Base-by-base conservation (phyloP, 2,888 invertebrate genomes). In the Zelleria hepariella region DNA sequence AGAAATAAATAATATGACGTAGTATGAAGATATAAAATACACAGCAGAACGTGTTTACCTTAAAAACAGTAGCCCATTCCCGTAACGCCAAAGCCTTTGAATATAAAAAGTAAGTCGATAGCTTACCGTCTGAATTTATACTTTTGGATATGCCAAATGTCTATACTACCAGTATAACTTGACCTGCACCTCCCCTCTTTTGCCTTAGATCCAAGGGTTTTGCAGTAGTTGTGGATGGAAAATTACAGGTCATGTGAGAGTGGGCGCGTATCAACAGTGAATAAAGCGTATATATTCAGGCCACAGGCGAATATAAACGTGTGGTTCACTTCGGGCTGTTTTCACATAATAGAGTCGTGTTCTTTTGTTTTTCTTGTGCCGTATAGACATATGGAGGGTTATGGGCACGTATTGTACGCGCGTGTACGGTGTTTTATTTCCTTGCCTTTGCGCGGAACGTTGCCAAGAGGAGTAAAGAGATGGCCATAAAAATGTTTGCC, bases 101-200 rank as follows among this genome's bases (percentile, higher is more conserved):
- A 86, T 86, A 87, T 87, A 88, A 87, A 87, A 87, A 86, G 82
- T 86, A 88, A 88, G 87, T 86, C 87, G 84, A 88, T 87, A 87
- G 87, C 88, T 88, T 87, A 87, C 86, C 75, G 78, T 67, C 68
- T 71, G 78, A 88, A 88, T 88, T 88, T 88, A 88, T 88, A 86
- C 87, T 85, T 86, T 84, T 82, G 83, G 85, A 84, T 88, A 86
- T 86, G 82, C 86, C 80, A 85, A 87, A 87, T 86, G 86, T 78
- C 80, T 73, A 63, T 60, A 61, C 62, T 32, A 67, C 86, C 80
- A 75, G 18, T 58, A 0, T 66, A 66, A 48, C n/a, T n/a, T 62
- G 80, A 70, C 4, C 78, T 67, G 0, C 64, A 60, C 21, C 52
- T 51, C 68, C 65, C 57, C 61, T 58, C 59, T 2, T 7, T 1